phyloP scores from a whole-genome alignment of 2,888 invertebrate species.

The Noctua fimbriata region DNA sequence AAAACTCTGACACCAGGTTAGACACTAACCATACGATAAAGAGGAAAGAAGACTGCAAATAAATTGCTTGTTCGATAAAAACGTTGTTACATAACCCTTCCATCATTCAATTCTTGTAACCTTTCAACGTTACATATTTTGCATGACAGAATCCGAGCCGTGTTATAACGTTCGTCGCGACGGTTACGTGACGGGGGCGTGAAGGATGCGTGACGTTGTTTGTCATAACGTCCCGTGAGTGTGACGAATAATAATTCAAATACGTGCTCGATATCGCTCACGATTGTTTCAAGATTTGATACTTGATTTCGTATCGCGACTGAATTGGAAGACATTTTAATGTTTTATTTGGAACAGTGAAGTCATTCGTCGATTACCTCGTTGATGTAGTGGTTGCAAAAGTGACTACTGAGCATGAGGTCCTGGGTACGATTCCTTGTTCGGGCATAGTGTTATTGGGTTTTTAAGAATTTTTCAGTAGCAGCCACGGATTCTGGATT shows the following conservation, averaged over 20 bases:
- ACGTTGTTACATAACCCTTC: conserved; percentile 2
- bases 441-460: neutral
- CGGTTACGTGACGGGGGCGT: conserved; percentile 3
- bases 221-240: conserved; percentile 23
- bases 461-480: neutral
- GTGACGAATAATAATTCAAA: conserved; percentile 50
- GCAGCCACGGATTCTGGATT: neutral
- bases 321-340: neutral
- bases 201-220: conserved; percentile 25
- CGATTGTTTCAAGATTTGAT: conserved; percentile 31
- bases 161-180: conserved; percentile 32
- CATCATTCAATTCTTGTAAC: conserved; percentile 20
- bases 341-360: neutral
- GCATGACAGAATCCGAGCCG: conserved; percentile 14
- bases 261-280: conserved; percentile 17
- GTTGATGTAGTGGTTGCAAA: neutral
- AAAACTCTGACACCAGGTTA: too few species aligned
- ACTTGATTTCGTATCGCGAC: conserved; percentile 13
- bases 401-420: neutral
- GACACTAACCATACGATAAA: too few species aligned
- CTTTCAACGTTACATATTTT: conserved; percentile 39
- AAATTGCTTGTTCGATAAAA: neutral
- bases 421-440: neutral
- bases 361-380: neutral
- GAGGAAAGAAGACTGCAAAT: neutral